These are phyloP conservation scores for Muricea muricata DNA, from an alignment of 92 coral and sea anemone species.

Conservation along the genomic window DNA sequence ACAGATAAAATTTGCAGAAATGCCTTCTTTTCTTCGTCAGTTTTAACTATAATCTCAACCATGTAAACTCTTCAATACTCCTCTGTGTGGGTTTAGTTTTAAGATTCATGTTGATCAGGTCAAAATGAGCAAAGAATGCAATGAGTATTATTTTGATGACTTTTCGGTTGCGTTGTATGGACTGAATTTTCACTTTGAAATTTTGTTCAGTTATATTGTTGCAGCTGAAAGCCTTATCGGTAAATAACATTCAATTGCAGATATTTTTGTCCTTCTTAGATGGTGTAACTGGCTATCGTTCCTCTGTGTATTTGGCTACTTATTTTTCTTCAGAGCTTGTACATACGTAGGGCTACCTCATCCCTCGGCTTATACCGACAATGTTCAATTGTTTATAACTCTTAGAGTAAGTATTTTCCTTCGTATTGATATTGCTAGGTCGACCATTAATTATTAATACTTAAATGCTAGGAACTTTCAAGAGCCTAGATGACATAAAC, in stretches of 20 bases:
- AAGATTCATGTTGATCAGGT: too few species aligned
- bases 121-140: too few species aligned
- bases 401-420: constrained; percentile 73
- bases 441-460: background rate
- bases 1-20: background rate
- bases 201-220: too few species aligned
- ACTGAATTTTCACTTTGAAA: too few species aligned
- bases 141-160: too few species aligned
- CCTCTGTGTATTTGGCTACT: constrained; percentile 84
- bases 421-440: background rate
- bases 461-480: background rate
- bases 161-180: too few species aligned
- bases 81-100: too few species aligned
- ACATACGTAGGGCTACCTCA: constrained; percentile 74
- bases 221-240: too few species aligned
- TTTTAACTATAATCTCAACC: background rate
- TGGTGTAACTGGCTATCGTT: constrained; percentile 92
- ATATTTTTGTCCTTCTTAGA: constrained; percentile 53
- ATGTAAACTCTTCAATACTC: too few species aligned
- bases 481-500: background rate
- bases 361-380: constrained; percentile 87
- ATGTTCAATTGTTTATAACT: constrained; percentile 87
- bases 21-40: too few species aligned
- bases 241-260: background rate
- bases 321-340: constrained; percentile 93